Conservation (phyloP, 1,140 invertebrate genomes). For the Fopius arisanus region DNA sequence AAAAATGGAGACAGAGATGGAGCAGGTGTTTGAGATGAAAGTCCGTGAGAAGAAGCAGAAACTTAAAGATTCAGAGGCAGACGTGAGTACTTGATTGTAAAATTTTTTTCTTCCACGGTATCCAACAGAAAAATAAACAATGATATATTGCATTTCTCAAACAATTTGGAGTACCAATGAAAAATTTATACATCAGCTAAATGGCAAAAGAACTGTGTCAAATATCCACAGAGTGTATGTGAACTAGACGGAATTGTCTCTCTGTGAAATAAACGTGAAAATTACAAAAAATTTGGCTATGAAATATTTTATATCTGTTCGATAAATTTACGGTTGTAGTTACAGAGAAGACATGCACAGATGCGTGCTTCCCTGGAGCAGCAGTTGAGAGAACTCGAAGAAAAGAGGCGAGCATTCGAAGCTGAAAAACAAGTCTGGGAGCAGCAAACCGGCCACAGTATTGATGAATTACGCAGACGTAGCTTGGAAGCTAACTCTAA, state of each 20-base stretch:
- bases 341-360: slow-evolving; percentile 74
- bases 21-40: slow-evolving; percentile 88
- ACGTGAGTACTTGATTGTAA: slow-evolving; percentile 68
- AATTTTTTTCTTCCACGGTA: slow-evolving; percentile 4
- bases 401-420: slow-evolving; percentile 85
- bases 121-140: no score
- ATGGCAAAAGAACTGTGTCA: no score
- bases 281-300: no score
- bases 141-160: background rate
- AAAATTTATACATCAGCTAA: no score
- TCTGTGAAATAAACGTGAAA: no score
- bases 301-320: no score
- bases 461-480: slow-evolving; percentile 84
- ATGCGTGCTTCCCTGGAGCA: slow-evolving; percentile 78
- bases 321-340: slow-evolving; percentile 60
- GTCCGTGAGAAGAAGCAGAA: slow-evolving; percentile 94
- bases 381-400: slow-evolving; percentile 90
- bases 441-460: slow-evolving; percentile 84
- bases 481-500: slow-evolving; percentile 87
- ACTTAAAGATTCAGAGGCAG: slow-evolving; percentile 89
- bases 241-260: no score
- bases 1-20: slow-evolving; percentile 95
- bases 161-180: no score
- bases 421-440: slow-evolving; percentile 91
- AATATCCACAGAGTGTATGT: no score